Evolutionary conservation across 2,888 invertebrate species (phyloP).

Genomic region (Ceriagrion tenellum): DNA sequence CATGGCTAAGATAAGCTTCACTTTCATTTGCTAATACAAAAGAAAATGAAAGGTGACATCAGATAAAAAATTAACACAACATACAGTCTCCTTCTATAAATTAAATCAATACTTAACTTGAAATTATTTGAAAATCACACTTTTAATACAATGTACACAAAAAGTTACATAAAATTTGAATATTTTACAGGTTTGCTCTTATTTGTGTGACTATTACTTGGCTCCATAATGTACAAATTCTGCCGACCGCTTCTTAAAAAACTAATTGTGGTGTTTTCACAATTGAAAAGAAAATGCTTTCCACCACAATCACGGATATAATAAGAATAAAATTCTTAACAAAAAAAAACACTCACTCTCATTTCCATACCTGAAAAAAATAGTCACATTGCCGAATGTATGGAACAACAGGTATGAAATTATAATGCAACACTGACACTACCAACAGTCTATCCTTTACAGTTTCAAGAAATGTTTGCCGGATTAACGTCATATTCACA

Average conservation of each 20-base stretch:
- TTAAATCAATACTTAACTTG: not conserved
- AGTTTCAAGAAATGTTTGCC: not conserved
- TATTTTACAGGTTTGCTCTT: not conserved
- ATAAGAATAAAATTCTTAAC: constrained; percentile 23
- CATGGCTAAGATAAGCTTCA: no score
- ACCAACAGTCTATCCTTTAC: constrained; percentile 13
- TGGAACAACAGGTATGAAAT: not conserved
- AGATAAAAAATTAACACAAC: no score
- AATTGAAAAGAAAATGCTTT: not conserved
- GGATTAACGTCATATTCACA: not conserved
- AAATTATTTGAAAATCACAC: not conserved
- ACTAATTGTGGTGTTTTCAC: constrained; percentile 42
- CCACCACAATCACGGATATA: not conserved
- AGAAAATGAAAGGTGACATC: no score
- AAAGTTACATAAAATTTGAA: not conserved
- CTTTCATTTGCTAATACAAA: no score
- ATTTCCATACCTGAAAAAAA: not conserved
- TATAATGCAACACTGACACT: constrained; percentile 37
- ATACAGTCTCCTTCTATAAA: no score
- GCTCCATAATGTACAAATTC: not conserved
- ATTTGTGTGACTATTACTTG: not conserved
- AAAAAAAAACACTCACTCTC: not conserved
- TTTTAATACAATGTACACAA: constrained; percentile 26
- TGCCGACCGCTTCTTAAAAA: constrained; percentile 25
- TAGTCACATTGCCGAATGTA: constrained; percentile 28